Evolutionary conservation across 1,140 invertebrate genomes (phyloP).

Genomic region (Leptinotarsa defecta): DNA sequence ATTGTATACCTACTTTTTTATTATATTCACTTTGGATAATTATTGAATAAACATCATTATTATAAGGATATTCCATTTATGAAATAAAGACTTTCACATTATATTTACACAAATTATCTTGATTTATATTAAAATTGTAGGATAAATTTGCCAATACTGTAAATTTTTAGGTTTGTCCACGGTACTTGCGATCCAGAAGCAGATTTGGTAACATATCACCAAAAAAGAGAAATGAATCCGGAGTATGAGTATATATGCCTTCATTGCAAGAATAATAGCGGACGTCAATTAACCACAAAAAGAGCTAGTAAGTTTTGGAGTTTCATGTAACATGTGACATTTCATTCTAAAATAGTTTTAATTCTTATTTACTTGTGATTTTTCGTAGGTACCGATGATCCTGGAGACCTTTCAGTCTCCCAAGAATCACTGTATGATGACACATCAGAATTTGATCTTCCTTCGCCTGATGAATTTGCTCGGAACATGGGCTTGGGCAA

Average conservation of each 20-base stretch:
- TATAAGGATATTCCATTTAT: too few relatives aligned
- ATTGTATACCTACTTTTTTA: too few relatives aligned
- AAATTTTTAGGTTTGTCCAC: slow-evolving; percentile 81
- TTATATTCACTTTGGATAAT: too few relatives aligned
- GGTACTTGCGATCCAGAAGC: slow-evolving; percentile 89
- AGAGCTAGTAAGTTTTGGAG: slow-evolving; percentile 65
- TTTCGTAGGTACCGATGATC: slow-evolving; percentile 64
- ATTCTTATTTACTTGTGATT: neutral
- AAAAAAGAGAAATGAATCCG: slow-evolving; percentile 78
- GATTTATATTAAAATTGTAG: too few relatives aligned
- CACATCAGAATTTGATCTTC: slow-evolving; percentile 65
- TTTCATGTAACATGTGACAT: too few relatives aligned
- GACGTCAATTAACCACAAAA: slow-evolving; percentile 40
- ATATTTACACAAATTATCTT: too few relatives aligned
- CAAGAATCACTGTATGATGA: slow-evolving; percentile 72
- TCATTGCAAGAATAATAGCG: slow-evolving; percentile 74
- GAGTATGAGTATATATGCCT: slow-evolving; percentile 89
- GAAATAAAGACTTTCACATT: too few relatives aligned
- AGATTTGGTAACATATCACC: slow-evolving; percentile 76
- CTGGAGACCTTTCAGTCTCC: slow-evolving; percentile 67
- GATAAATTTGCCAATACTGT: neutral
- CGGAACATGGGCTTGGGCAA: slow-evolving; percentile 71
- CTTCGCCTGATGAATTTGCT: slow-evolving; percentile 55
- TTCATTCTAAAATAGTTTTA: too few relatives aligned
- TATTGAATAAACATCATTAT: too few relatives aligned